Evolutionary conservation across 2,888 invertebrate genomes (phyloP).

Genomic region (Melieria picta): DNA sequence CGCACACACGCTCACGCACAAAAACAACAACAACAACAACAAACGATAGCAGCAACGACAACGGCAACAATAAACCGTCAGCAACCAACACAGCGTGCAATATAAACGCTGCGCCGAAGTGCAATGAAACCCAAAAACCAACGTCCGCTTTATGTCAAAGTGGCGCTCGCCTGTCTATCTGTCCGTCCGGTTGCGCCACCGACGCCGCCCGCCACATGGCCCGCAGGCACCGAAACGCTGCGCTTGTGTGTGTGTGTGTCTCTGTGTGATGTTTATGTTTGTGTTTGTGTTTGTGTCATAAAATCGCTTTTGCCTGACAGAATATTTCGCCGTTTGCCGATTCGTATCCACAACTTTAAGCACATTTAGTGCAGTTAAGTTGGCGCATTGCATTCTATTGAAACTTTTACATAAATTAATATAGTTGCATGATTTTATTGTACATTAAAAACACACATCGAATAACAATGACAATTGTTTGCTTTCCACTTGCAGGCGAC

Average conservation of each 20-base stretch:
- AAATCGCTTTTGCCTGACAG: too few relatives aligned
- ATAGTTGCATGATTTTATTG: background rate
- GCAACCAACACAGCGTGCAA: constrained; percentile 1
- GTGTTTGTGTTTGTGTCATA: too few relatives aligned
- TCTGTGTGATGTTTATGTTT: background rate
- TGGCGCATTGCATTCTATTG: too few relatives aligned
- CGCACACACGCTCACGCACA: background rate
- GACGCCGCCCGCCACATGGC: background rate
- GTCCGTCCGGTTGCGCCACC: constrained; percentile 8
- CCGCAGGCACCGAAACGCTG: background rate
- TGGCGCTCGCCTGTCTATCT: constrained; percentile 33
- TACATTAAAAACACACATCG: background rate
- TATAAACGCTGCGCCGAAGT: background rate
- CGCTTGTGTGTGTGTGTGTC: background rate
- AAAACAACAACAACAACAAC: background rate
- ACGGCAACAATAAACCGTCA: constrained; percentile 3
- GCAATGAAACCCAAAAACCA: background rate
- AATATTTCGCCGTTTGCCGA: too few relatives aligned
- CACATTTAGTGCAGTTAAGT: too few relatives aligned
- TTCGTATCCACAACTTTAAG: too few relatives aligned
- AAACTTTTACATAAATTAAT: background rate
- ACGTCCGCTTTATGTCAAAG: constrained; percentile 35
- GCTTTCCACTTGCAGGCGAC: constrained; percentile 73
- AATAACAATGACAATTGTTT: constrained; percentile 5
- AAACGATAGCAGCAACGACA: background rate